Conservation (phyloP, 2,113 vertebrate genomes). For the Lagenorhynchus albirostris region DNA sequence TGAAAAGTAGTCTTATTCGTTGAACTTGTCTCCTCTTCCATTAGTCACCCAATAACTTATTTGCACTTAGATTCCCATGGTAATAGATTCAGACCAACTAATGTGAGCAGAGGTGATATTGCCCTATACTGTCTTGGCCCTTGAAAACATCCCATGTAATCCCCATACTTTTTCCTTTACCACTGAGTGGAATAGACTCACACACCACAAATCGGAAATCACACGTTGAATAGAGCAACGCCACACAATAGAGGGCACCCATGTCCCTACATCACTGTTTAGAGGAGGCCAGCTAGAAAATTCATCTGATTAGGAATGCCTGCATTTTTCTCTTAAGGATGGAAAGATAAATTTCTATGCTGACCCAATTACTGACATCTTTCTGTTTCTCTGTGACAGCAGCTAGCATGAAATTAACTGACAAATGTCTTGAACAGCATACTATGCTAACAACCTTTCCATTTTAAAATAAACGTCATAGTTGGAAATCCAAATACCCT, state of each 20-base stretch:
- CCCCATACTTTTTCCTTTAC: neutral
- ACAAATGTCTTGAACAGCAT: neutral
- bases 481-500: neutral
- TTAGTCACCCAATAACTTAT: no score
- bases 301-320: neutral
- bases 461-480: neutral
- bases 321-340: neutral
- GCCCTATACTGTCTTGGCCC: neutral
- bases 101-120: neutral
- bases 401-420: neutral
- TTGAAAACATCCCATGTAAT: neutral
- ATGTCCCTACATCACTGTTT: neutral
- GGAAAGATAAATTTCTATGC: neutral
- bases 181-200: neutral
- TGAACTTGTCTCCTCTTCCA: no score
- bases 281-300: neutral
- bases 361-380: neutral
- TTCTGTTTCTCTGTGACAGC: neutral
- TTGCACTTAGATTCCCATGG: neutral
- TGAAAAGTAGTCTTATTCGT: no score
- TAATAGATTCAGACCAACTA: rapidly evolving
- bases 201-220: neutral
- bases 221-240: neutral
- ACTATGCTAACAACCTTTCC: neutral
- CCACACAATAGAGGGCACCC: neutral